Base-by-base conservation (phyloP, 2,888 invertebrate genomes). In the Parnassius glacialis region DNA sequence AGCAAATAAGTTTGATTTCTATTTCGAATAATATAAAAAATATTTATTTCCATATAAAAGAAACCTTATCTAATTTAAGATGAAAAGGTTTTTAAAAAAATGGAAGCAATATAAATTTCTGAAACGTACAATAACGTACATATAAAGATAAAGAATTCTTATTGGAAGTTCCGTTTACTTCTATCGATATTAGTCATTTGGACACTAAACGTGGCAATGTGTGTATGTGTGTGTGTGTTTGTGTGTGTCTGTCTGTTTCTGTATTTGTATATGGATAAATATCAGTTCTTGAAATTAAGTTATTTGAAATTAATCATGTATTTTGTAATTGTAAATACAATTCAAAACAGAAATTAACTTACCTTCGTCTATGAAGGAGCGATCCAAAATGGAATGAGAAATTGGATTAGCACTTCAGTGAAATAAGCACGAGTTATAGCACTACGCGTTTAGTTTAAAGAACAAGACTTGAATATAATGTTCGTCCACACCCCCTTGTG, bases 301-400 rank as follows among this genome's bases (percentile, higher is more conserved):
- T 34, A 34, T 34, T 34, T 34, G 34, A 34, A 34, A 34, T 34
- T 34, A 34, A 34, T 34, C 34, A 34, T 7, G 5, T 34, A 34
- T 34, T 34, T 20, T 34, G 5, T 7, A 34, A 34, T 34, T 34
- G 7, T 34, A 34, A 34, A 34, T 34, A 34, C 5, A 34, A 34
- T 34, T 34, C 7, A 34, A 34, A 34, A 34, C 34, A 7, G 34
- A 34, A 65, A 60, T 65, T 69, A 72, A 82, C 90, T 87, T 77
- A 90, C 90, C 89, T 83, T 76, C 66, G 74, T 68, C 72, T 77
- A 72, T 73, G 78, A 75, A 77, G 81, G 81, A 83, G 79, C 81
- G 87, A 89, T 90, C 90, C 90, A 89, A 89, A 84, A 86, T 84
- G 80, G 79, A 84, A 82, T 81, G 81, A 84, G 84, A 84, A 87